Evolutionary conservation across 2,797 vertebrate genomes (phyloP).

Genomic region (Kryptopterus vitreolus): DNA sequence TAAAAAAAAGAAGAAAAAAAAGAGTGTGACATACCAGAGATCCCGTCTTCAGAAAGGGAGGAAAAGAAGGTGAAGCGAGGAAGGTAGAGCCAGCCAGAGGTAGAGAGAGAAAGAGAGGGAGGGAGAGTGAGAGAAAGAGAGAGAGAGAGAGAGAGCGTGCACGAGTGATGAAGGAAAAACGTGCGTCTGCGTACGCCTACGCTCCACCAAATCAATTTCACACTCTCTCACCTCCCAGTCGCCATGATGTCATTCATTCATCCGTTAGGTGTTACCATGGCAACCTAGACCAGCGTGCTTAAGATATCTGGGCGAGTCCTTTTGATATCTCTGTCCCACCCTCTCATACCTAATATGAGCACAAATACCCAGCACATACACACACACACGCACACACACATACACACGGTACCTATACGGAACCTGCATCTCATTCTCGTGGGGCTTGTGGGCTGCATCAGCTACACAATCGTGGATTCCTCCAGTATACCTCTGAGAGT

Average conservation of each 20-base stretch:
- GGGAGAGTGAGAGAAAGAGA: constrained; percentile 30
- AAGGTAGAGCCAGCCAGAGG: constrained; percentile 6
- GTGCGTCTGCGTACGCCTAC: constrained; percentile 73
- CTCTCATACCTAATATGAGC: constrained; percentile 62
- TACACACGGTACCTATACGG: constrained; percentile 44
- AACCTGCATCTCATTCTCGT: constrained; percentile 13
- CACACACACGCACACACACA: constrained; percentile 48
- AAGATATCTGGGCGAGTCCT: constrained; percentile 50
- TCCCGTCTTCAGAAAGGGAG: constrained; percentile 56
- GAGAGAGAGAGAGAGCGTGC: constrained; percentile 55
- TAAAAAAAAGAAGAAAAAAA: constrained; percentile 40
- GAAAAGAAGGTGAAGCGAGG: constrained; percentile 44
- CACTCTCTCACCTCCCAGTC: constrained; percentile 86
- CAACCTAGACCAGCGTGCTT: constrained; percentile 80
- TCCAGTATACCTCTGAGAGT: constrained; percentile 16
- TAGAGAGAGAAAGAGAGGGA: constrained; percentile 48
- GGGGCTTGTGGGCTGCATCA: background rate
- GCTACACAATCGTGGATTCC: constrained; percentile 11
- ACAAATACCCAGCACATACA: constrained; percentile 46
- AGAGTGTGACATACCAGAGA: constrained; percentile 65
- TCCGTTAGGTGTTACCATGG: constrained; percentile 87
- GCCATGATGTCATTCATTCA: constrained; percentile 92
- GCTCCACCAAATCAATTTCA: constrained; percentile 92
- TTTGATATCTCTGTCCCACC: constrained; percentile 40
- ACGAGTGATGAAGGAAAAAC: constrained; percentile 66